These are phyloP conservation scores for Periophthalmus modestus DNA, from an alignment of 2,113 vertebrate species.

Conservation along the genomic window DNA sequence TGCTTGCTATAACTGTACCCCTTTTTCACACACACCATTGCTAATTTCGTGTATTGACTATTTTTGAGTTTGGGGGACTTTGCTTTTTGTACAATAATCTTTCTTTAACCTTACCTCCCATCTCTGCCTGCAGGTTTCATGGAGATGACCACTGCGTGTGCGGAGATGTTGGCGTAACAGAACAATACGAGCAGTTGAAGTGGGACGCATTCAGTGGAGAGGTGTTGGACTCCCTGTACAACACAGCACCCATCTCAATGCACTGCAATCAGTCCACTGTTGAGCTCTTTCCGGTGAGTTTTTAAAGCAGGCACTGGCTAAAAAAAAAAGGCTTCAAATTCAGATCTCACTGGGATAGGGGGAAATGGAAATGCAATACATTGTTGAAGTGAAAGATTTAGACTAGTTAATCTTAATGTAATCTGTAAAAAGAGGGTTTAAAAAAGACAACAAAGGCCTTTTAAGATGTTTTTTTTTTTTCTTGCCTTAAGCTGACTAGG, in stretches of 20 bases:
- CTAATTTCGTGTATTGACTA: constrained; percentile 8
- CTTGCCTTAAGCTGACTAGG: no score
- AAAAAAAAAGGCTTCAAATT: constrained; percentile 3
- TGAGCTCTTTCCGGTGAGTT: constrained; percentile 83
- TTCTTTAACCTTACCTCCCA: constrained; percentile 13
- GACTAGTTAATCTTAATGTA: no score
- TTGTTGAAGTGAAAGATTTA: no score
- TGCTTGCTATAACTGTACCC: no score
- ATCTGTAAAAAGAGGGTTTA: neutral
- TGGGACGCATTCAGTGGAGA: constrained; percentile 85
- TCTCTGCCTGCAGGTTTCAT: constrained; percentile 80
- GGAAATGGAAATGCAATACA: no score
- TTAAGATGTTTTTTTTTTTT: no score
- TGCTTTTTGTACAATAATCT: constrained; percentile 7
- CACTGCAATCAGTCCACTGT: constrained; percentile 94
- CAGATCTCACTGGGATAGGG: no score
- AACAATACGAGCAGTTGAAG: constrained; percentile 82
- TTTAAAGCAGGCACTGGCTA: neutral
- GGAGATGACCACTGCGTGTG: constrained; percentile 84
- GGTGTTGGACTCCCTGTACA: constrained; percentile 85
- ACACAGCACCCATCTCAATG: constrained; percentile 85
- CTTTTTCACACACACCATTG: no score
- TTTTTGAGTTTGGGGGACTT: constrained; percentile 19
- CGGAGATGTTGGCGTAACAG: constrained; percentile 69
- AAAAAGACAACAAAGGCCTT: neutral